Percentiles rank a stretch among this genome's conserved stretches.
These are phyloP conservation scores for Margaritifera margaritifera DNA, from an alignment of 2,888 invertebrate genomes.

Conservation along the genomic window DNA sequence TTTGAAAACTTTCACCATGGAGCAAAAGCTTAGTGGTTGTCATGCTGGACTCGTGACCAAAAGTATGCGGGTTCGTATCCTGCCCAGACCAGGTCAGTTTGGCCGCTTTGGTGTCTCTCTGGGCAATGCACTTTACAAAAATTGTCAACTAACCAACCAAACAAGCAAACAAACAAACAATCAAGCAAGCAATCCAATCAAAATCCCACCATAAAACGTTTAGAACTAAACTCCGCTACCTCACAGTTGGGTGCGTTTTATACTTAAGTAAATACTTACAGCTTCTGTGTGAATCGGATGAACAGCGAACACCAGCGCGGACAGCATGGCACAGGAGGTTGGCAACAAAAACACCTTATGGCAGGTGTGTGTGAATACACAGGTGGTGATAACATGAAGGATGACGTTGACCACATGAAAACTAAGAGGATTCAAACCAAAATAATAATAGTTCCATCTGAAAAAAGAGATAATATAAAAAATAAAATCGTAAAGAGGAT, in stretches of 20 bases:
- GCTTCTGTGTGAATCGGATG: conserved; percentile 69
- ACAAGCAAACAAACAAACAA: no score
- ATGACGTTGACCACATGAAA: conserved; percentile 64
- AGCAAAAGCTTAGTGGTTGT: no score
- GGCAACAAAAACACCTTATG: conserved; percentile 42
- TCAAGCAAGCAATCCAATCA: no score
- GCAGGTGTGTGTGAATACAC: conserved; percentile 53
- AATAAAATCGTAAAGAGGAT: neutral
- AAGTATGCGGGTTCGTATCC: no score
- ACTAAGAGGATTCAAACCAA: conserved; percentile 46
- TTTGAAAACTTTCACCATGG: no score
- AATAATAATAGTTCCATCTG: conserved; percentile 57
- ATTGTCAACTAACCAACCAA: no score
- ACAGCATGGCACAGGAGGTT: conserved; percentile 54
- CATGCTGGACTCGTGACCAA: no score
- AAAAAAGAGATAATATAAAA: conserved; percentile 19
- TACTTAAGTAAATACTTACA: conserved; percentile 75
- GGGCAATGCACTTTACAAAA: no score
- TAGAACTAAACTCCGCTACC: neutral
- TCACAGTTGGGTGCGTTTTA: neutral
- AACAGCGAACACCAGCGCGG: conserved; percentile 62
- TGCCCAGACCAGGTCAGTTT: no score
- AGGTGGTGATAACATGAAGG: conserved; percentile 56
- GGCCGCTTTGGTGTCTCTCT: no score
- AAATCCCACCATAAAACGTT: neutral